Evolutionary conservation across 2,113 vertebrate species (phyloP).

Genomic region (Caranx melampygus): DNA sequence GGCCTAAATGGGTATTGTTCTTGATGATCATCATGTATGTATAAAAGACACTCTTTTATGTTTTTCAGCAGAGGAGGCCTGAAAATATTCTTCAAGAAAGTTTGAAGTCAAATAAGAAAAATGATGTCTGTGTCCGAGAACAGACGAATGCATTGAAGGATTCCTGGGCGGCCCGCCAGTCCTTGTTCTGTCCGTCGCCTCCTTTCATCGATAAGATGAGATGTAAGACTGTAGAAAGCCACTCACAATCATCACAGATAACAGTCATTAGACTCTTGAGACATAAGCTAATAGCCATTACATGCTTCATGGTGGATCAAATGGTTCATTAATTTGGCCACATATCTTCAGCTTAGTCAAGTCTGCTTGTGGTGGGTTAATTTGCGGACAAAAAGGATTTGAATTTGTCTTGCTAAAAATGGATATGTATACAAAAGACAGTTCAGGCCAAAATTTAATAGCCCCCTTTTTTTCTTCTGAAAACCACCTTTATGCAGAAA

Average conservation of each 20-base stretch:
- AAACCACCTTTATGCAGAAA: neutral
- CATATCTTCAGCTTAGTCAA: neutral
- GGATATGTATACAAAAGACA: neutral
- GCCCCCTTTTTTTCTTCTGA: neutral
- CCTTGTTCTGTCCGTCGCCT: conserved; percentile 54
- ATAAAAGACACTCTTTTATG: conserved; percentile 1
- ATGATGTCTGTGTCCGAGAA: conserved; percentile 24
- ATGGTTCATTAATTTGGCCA: conserved; percentile 4
- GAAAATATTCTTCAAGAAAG: conserved; percentile 26
- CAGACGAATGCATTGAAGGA: conserved; percentile 56
- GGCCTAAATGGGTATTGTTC: neutral
- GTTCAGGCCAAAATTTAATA: neutral
- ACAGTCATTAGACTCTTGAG: conserved; percentile 42
- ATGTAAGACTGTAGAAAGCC: conserved; percentile 82
- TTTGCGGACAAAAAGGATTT: neutral
- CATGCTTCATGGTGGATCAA: conserved; percentile 25
- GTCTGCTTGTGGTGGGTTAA: neutral
- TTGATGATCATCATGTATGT: neutral
- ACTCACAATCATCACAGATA: conserved; percentile 18
- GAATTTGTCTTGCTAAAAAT: neutral
- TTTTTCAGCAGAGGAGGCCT: conserved; percentile 30
- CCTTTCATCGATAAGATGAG: conserved; percentile 86
- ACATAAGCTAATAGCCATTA: conserved; percentile 24
- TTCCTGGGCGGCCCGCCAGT: conserved; percentile 50
- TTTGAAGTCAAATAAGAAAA: conserved; percentile 50